Conservation (phyloP, 2,113 vertebrate species). For the Sula dactylatra region DNA sequence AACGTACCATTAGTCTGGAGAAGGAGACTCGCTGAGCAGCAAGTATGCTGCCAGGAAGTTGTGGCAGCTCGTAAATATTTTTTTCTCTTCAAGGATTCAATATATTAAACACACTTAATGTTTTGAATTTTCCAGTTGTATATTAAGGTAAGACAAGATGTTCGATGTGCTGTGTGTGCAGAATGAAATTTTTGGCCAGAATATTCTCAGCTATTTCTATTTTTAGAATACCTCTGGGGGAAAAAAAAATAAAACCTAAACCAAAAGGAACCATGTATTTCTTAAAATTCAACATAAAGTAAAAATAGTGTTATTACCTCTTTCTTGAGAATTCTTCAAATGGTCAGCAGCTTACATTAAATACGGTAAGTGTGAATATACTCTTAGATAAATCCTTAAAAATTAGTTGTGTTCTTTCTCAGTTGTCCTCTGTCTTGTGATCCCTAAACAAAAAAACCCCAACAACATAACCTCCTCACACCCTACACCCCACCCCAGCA, state of each 20-base stretch:
- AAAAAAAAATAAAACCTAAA: background rate
- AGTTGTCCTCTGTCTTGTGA: background rate
- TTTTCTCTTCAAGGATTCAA: background rate
- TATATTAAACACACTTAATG: background rate
- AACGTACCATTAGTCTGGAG: background rate
- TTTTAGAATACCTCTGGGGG: background rate
- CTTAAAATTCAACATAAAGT: background rate
- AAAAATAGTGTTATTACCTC: background rate
- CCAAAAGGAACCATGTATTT: background rate
- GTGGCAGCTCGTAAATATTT: background rate
- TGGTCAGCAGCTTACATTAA: background rate
- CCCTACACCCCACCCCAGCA: background rate
- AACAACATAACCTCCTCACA: too few relatives aligned
- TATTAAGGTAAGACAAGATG: background rate
- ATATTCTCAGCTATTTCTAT: background rate
- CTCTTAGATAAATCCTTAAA: background rate
- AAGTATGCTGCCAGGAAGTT: background rate
- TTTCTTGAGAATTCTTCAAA: background rate
- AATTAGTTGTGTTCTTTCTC: background rate
- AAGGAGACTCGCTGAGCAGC: background rate
- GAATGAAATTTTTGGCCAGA: background rate
- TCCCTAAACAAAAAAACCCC: background rate
- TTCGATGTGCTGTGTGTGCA: background rate
- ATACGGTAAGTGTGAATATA: background rate
- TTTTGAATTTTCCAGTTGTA: conserved; percentile 11